These are phyloP conservation scores for Nemurella pictetii DNA, from an alignment of 2,888 invertebrate species.

Conservation along the genomic window DNA sequence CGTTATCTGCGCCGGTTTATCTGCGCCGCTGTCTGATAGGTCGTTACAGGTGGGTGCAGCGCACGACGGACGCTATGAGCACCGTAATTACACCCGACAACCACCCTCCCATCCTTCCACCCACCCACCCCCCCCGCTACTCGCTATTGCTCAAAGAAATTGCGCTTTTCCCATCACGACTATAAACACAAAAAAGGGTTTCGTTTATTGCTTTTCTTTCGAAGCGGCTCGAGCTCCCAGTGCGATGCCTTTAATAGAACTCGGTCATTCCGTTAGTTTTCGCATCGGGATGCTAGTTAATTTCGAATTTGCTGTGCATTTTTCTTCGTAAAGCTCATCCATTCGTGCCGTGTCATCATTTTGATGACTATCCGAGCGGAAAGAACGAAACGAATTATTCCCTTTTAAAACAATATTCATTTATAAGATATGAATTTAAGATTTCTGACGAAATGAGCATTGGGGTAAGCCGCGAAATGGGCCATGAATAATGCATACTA, in stretches of 20 bases:
- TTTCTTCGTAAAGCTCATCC: too few species aligned
- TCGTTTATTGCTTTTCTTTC: neutral
- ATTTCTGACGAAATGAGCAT: neutral
- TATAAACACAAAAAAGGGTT: neutral
- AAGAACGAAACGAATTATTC: neutral
- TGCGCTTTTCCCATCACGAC: neutral
- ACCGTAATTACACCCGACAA: neutral
- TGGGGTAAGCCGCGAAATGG: neutral
- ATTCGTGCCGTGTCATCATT: too few species aligned
- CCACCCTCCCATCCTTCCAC: neutral
- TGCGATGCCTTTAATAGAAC: too few species aligned
- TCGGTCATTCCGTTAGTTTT: too few species aligned
- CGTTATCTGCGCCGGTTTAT: neutral
- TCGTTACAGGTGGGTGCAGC: conserved; percentile 3
- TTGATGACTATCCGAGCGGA: neutral
- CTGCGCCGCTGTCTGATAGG: neutral
- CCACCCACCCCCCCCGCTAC: neutral
- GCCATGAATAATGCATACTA: conserved; percentile 15
- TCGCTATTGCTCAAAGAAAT: neutral
- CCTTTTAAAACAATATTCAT: neutral
- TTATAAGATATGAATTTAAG: conserved; percentile 19
- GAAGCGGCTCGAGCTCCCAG: neutral
- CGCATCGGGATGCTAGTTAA: too few species aligned
- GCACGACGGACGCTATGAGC: neutral
- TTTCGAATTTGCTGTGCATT: neutral